Base-by-base conservation (phyloP, 1,140 invertebrate genomes). In the Drosophila parvula region DNA sequence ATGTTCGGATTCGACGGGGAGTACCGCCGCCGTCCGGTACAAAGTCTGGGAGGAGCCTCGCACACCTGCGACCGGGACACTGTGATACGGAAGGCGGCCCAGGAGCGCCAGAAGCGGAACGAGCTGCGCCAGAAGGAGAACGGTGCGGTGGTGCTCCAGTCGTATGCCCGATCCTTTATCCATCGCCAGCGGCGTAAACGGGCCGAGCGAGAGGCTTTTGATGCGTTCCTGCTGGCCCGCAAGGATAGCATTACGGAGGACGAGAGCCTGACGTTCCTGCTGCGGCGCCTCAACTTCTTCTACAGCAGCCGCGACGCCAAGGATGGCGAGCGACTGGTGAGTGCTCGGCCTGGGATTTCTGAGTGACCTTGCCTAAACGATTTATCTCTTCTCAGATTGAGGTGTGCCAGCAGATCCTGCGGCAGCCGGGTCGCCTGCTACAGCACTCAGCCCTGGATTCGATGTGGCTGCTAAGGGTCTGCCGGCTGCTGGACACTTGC, bases 1-100 rank as follows among this genome's bases (percentile, higher is more conserved):
- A 94, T 94, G 94, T 97, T 97, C 92, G 96, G 95, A 91, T 99
- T 99, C 92, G 97, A 99, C 91, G 98, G 98, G 50, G 96, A 98
- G 90, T 97, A 97, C 92, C 94, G 96, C 68, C 94, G 96, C 48
- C 96, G 95, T 91, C 98, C 98, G 1, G 94, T 97, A 74, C 97
- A 98, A 93, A 98, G 97, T 93, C 94, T 98, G 76, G 95, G 97
- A 48, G 98, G 98, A 44, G 96, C 96, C 6, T 93, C 93, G 27
- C 92, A 95, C 92, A 93, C 95, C 94, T 93, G 94, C 94, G 93
- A 95, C 94, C 95, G 96, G 81, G 95, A 97, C 79, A 94, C 95
- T 62, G 93, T 98, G 18, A 93, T 99, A 56, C 73, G 89, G 4
- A 92, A 91, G 36, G 96, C 96, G 36, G 96, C 97, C 78, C 93